A percentile compares a stretch with the other conserved stretches of the same genome.
These are phyloP conservation scores for Drosophila borealis DNA, from an alignment of 2,888 invertebrate species.

Conservation along the genomic window DNA sequence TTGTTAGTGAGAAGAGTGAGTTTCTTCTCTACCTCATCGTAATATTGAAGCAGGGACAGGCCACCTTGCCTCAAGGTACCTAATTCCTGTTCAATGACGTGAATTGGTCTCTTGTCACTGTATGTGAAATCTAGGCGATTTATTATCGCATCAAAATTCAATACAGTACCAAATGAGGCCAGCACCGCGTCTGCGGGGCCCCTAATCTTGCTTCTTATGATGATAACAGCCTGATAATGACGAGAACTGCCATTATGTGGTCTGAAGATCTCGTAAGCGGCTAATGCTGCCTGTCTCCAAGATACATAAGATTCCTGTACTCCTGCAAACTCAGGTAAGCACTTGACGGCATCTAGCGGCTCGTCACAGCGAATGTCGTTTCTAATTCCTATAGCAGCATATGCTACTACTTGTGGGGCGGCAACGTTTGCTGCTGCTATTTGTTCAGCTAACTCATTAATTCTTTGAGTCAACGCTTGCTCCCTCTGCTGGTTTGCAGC, in stretches of 20 bases:
- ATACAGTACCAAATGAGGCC: no score
- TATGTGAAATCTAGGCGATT: not conserved
- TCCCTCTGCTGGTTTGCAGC: no score
- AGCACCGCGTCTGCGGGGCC: conserved; percentile 1
- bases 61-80: not conserved
- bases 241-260: not conserved
- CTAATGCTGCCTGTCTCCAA: conserved; percentile 1
- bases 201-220: conserved; percentile 7
- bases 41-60: no score
- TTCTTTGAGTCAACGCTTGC: not conserved
- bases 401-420: not conserved
- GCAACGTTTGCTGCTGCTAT: not conserved
- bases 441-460: not conserved
- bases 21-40: no score
- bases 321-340: not conserved
- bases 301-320: not conserved
- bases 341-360: no score
- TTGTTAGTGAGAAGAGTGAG: no score
- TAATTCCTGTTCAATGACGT: not conserved
- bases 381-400: no score
- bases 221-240: conserved; percentile 2
- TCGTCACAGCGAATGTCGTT: no score
- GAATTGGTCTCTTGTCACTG: not conserved
- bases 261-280: not conserved
- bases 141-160: no score